phyloP scores from a whole-genome alignment of 2,888 invertebrate genomes.

The Cotesia congregata region DNA sequence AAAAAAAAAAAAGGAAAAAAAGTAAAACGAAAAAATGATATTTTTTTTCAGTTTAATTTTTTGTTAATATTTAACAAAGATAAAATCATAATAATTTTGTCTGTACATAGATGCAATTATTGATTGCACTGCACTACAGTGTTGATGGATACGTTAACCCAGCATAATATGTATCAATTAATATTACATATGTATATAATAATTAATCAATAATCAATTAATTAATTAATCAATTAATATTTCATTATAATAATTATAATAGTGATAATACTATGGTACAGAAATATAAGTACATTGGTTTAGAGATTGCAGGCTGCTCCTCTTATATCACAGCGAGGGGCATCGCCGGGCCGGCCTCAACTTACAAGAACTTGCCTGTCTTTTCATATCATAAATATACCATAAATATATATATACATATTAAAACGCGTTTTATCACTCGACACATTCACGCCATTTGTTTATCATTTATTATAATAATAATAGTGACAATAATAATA shows the following conservation, averaged over 20 bases:
- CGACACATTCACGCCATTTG: conserved; percentile 27
- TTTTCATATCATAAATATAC: conserved; percentile 13
- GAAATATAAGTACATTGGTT: conserved; percentile 70
- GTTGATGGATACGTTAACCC: conserved; percentile 25
- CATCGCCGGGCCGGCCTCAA: conserved; percentile 70
- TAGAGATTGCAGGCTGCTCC: conserved; percentile 71
- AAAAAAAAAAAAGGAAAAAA: not conserved
- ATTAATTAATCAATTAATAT: too few relatives aligned
- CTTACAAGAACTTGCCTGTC: conserved; percentile 52
- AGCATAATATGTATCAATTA: conserved; percentile 26
- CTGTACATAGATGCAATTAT: conserved; percentile 8
- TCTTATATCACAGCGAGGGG: conserved; percentile 71
- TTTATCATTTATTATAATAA: conserved; percentile 11
- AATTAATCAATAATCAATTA: conserved; percentile 47
- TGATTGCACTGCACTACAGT: conserved; percentile 20
- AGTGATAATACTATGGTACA: conserved; percentile 68
- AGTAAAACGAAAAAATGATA: not conserved
- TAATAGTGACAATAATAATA: too few relatives aligned
- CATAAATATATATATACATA: conserved; percentile 6
- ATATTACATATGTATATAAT: conserved; percentile 32
- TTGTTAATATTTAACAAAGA: not conserved
- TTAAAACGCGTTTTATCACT: conserved; percentile 14
- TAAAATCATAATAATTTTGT: conserved; percentile 17
- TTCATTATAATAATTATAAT: conserved; percentile 57
- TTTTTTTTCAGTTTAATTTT: not conserved